A percentile compares a stretch with the other conserved stretches of the same genome.
phyloP scores from a whole-genome alignment of 2,888 invertebrate genomes.

The Trachelus tabidus region DNA sequence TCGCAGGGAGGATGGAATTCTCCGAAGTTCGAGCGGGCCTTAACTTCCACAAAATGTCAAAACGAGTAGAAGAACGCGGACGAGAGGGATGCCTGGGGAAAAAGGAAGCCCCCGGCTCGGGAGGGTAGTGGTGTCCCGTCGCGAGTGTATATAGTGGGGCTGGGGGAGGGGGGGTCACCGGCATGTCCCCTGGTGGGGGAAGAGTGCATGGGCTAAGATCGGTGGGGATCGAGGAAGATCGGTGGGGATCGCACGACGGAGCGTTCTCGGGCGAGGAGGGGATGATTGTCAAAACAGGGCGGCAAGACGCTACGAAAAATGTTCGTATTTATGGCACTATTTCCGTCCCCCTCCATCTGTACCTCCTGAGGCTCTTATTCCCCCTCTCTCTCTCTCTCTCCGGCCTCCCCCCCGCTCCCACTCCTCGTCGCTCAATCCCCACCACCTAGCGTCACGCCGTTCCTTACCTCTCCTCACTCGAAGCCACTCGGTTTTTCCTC shows the following conservation, averaged over 20 bases:
- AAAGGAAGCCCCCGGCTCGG: conserved; percentile 30
- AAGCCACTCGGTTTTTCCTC: conserved; percentile 24
- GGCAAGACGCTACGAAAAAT: conserved; percentile 59
- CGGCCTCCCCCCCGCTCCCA: conserved; percentile 1
- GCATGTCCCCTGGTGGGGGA: conserved; percentile 1
- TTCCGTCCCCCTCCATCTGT: conserved; percentile 41
- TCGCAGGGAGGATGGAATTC: conserved; percentile 48
- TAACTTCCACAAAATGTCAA: conserved; percentile 53
- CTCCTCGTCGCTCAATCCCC: conserved; percentile 1
- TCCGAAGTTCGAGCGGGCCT: conserved; percentile 47
- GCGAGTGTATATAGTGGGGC: neutral
- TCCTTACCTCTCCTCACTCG: conserved; percentile 21
- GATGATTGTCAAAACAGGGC: conserved; percentile 60
- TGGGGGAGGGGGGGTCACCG: neutral
- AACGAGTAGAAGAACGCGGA: conserved; percentile 38
- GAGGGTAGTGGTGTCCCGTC: conserved; percentile 3
- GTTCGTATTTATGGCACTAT: conserved; percentile 61
- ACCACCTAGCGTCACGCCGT: conserved; percentile 8
- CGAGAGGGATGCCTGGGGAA: conserved; percentile 22
- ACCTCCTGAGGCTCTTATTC: conserved; percentile 4
- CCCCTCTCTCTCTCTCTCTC: neutral
- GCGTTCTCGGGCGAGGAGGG: conserved; percentile 29
- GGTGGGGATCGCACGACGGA: conserved; percentile 7
- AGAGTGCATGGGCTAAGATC: conserved; percentile 3
- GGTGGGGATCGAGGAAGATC: neutral